Evolutionary conservation across 2,888 invertebrate genomes (phyloP).

Genomic region (Clepsis dumicolana): DNA sequence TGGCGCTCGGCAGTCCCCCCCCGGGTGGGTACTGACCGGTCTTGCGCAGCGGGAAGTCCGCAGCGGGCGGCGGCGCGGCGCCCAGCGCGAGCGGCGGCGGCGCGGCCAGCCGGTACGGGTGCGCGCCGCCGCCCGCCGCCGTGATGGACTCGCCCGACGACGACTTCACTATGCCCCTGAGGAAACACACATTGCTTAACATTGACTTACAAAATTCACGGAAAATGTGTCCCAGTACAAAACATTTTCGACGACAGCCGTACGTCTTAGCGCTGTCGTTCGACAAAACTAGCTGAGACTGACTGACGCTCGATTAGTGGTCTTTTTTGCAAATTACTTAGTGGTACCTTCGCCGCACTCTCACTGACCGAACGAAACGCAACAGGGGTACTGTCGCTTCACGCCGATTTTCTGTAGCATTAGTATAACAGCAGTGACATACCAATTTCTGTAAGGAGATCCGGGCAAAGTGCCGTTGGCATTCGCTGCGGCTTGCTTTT

Average conservation of each 20-base stretch:
- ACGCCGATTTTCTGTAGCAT: too few relatives aligned
- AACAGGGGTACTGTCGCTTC: too few relatives aligned
- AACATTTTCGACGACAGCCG: too few relatives aligned
- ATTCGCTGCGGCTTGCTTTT: conserved; percentile 92
- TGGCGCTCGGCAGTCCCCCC: too few relatives aligned
- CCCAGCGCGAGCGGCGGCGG: conserved; percentile 92
- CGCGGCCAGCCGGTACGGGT: conserved; percentile 90
- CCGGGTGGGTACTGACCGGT: conserved; percentile 91
- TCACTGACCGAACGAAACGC: too few relatives aligned
- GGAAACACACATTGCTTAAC: background rate
- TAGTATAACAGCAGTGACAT: conserved; percentile 52
- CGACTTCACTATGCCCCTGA: conserved; percentile 88
- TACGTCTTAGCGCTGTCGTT: too few relatives aligned
- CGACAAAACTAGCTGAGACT: too few relatives aligned
- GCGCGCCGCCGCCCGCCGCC: conserved; percentile 84
- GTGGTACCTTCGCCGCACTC: too few relatives aligned
- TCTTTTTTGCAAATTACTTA: too few relatives aligned
- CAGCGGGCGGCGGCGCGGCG: conserved; percentile 92
- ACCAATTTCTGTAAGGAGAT: conserved; percentile 93
- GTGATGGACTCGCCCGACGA: conserved; percentile 89
- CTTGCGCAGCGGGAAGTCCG: conserved; percentile 97
- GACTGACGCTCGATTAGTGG: too few relatives aligned
- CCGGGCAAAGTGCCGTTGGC: conserved; percentile 89
- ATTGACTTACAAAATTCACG: background rate
- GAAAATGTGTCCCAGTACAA: too few relatives aligned